A percentile compares a stretch with the other conserved stretches of the same genome.
phyloP scores from a whole-genome alignment of 2,797 vertebrate genomes.

The Characodon lateralis region DNA sequence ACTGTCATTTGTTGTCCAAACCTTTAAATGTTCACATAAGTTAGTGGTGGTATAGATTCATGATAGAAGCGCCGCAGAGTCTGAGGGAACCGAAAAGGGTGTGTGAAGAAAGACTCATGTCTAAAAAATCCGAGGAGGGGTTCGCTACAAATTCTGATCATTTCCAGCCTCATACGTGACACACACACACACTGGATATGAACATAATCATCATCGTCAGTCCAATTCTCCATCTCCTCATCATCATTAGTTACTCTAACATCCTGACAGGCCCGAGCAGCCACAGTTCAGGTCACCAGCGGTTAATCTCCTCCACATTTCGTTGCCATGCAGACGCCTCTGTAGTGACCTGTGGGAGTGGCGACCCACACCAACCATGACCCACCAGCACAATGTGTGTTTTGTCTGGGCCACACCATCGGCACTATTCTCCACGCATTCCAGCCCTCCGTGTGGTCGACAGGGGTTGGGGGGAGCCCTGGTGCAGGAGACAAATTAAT shows the following conservation, averaged over 20 bases:
- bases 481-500: conserved; percentile 77
- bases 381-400: conserved; percentile 80
- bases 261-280: conserved; percentile 55
- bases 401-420: conserved; percentile 79
- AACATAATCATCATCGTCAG: conserved; percentile 55
- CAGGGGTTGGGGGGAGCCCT: conserved; percentile 37
- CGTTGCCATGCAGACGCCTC: conserved; percentile 74
- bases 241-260: conserved; percentile 70
- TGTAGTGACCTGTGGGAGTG: conserved; percentile 76
- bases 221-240: conserved; percentile 55
- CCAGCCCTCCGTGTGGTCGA: conserved; percentile 75
- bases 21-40: conserved; percentile 12
- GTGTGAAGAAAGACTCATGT: conserved; percentile 64
- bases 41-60: conserved; percentile 33
- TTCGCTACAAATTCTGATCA: conserved; percentile 60
- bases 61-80: conserved; percentile 20
- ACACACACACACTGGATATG: conserved; percentile 35
- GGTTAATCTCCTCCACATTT: conserved; percentile 77
- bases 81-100: conserved; percentile 37
- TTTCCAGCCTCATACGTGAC: conserved; percentile 64
- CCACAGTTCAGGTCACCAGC: conserved; percentile 66
- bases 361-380: conserved; percentile 77
- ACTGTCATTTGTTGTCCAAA: not conserved
- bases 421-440: conserved; percentile 79
- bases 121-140: conserved; percentile 69